Evolutionary conservation across 2,113 vertebrate genomes (phyloP).

Genomic region (Cryptomyrus ogoouensis): DNA sequence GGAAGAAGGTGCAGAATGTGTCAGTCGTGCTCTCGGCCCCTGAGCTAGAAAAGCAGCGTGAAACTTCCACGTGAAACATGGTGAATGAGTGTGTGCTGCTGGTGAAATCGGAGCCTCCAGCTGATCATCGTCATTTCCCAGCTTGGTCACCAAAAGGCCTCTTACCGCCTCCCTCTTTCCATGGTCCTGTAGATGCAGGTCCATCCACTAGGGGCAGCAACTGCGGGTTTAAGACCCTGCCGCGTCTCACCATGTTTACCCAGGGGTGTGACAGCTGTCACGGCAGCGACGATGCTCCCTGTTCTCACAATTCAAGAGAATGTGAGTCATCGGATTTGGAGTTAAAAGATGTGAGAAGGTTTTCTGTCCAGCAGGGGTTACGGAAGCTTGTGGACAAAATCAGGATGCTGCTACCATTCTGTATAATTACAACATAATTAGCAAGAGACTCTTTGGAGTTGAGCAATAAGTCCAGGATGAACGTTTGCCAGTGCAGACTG

Average conservation of each 20-base stretch:
- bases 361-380: neutral
- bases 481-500: neutral
- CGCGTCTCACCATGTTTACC: neutral
- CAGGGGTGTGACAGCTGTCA: neutral
- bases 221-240: slow-evolving; percentile 20
- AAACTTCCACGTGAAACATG: neutral
- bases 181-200: neutral
- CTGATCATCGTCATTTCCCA: neutral
- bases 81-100: neutral
- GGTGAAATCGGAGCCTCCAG: neutral
- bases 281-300: neutral
- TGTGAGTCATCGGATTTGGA: neutral
- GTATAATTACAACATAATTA: slow-evolving; percentile 10
- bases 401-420: neutral
- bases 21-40: neutral
- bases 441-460: neutral
- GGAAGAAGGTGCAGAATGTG: neutral
- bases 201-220: slow-evolving; percentile 45
- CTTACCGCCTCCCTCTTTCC: slow-evolving; percentile 5
- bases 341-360: neutral
- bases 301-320: neutral
- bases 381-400: neutral
- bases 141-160: slow-evolving; percentile 32
- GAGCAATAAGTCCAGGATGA: neutral
- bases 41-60: neutral